Conservation (phyloP, 2,888 invertebrate genomes). For the Imbricaverruca yamaguchii region DNA sequence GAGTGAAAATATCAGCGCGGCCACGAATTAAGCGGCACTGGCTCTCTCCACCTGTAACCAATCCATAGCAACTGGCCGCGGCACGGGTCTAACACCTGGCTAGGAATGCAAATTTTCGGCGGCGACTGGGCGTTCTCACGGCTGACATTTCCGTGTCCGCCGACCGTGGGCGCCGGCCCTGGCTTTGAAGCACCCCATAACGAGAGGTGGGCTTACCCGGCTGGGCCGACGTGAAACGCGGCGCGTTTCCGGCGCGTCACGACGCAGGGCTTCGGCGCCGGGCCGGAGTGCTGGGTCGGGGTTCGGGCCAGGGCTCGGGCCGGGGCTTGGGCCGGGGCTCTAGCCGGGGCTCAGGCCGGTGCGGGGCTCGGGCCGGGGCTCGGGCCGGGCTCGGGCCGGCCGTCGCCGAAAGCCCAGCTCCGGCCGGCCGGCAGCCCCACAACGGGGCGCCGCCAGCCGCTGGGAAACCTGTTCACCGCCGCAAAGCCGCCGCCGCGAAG, state of each 20-base stretch:
- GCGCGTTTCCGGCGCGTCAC: too few species aligned
- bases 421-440: neutral
- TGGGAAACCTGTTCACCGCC: conserved; percentile 11
- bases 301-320: too few species aligned
- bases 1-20: neutral
- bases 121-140: neutral
- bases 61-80: neutral
- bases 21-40: neutral
- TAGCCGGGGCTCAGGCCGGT: neutral
- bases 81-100: neutral
- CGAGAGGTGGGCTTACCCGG: too few species aligned
- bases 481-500: neutral
- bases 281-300: too few species aligned
- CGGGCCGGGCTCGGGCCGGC: too few species aligned
- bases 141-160: neutral
- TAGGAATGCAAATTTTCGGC: neutral
- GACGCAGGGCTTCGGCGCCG: too few species aligned
- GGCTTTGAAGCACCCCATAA: too few species aligned
- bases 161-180: too few species aligned
- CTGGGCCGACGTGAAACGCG: too few species aligned
- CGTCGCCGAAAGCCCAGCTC: neutral
- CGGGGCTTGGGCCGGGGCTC: too few species aligned
- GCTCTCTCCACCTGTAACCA: neutral
- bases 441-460: neutral
- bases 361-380: neutral